Evolutionary conservation across 2,113 vertebrate species (phyloP), one percentile per base, ranked within the genome.

Genomic region (Strigops habroptila): DNA sequence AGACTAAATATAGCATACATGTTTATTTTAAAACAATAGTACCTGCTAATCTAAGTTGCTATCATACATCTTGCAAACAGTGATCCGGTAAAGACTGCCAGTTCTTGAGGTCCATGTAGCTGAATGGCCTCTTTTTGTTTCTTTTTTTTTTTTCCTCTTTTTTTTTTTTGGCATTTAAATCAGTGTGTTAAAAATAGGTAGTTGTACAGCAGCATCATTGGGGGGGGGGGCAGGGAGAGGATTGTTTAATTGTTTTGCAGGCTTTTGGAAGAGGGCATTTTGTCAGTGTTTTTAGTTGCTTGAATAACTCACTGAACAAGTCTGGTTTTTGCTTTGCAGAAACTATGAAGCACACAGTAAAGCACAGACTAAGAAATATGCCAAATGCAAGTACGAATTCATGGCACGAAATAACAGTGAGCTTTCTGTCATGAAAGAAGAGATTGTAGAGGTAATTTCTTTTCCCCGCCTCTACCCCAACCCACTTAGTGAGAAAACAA

Each of bases 301-400:
- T 43, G 46, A 27, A 49, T 70, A 48, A 70, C 70, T 73, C 37
- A 10, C 60, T 86, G 87, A 88, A 39, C 77, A 86, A 18, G 75
- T 30, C 74, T 88, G 76, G 14, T 77, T 46, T 88, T 90, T 94
- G 48, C 59, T 93, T 97, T 97, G 82, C 97, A 99, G 99, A 86
- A 98, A 96, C 91, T 98, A 98, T 15, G 98, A 99, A 18, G 93
- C 93, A 15, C 97, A 98, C 59, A 86, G 39, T 63, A 97, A 97
- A 96, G 76, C 95, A 67, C 98, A 98, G 53, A 70, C 94, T 57
- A 99, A 98, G 96, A 98, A 98, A 85, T 99, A 98, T 51, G 99
- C 99, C 98, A 99, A 99, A 98, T 99, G 98, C 53, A 99, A 98
- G 91, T 99, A 99, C 0, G 99, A 99, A 95, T 99, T 99, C 91